Evolutionary conservation across 2,888 invertebrate species (phyloP), one percentile per base, ranked within the genome.

Genomic region (Napeogenes inachia): DNA sequence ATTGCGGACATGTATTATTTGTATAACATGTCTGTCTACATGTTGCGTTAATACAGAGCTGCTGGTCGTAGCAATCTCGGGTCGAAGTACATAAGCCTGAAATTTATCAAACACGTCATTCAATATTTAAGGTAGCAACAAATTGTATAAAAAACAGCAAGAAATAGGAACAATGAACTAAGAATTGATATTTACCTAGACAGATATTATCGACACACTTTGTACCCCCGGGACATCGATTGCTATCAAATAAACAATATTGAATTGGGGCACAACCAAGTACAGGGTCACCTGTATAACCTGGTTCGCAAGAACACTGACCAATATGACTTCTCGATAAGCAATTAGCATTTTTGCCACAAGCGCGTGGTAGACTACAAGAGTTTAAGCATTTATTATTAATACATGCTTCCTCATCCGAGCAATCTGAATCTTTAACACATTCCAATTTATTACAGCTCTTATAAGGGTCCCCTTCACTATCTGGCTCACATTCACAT

Each of bases 241-340:
- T 92, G 69, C 97, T 96, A 61, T 92, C 91, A 56, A 94, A 50
- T 50, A 30, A 94, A 75, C 98, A 98, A 74, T 96, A 96, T 73
- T 96, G 95, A 58, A 97, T 92, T 2, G 94, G 92, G 35, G 95
- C 94, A 77, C 97, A 97, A 13, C 97, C 97, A 66, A 96, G 91
- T 65, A 95, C 94, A 12, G 97, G 95, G 84, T 97, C 96, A 35
- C 97, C 97, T 0, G 96, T 96, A 68, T 93, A 95, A 54, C 97
- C 97, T 33, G 95, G 92, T 71, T 94, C 92, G 79, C 98, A 98
- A n/a, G 93, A 92, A 77, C 98, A 98, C 46, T 95, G 91, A 0
- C 95, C 95, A 56, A 95, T 93, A 75, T 97, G 97, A 80, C 95
- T 95, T 68, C 92, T 91, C 0, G 96, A 92, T 2, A 92, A 84